Conservation (phyloP, 2,113 vertebrate species). For the Osmerus eperlanus region DNA sequence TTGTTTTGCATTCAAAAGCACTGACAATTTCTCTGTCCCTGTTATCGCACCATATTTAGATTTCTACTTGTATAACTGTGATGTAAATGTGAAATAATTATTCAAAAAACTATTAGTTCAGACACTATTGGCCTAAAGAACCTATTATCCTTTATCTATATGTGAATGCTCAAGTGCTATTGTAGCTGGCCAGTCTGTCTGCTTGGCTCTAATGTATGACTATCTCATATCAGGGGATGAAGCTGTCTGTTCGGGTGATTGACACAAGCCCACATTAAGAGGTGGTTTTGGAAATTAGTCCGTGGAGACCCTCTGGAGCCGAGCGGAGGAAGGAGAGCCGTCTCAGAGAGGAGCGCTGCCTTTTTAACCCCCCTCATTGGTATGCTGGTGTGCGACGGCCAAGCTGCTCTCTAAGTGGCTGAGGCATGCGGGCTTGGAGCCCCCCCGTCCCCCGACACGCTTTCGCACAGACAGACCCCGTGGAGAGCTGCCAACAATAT, state of each 20-base stretch:
- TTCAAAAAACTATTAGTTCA: constrained; percentile 69
- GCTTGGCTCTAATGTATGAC: constrained; percentile 90
- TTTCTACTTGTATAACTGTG: constrained; percentile 25
- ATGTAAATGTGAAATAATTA: constrained; percentile 40
- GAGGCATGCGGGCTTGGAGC: constrained; percentile 88
- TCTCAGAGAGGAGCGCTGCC: constrained; percentile 97
- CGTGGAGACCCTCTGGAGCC: constrained; percentile 97
- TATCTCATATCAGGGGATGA: constrained; percentile 99
- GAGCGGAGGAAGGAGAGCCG: constrained; percentile 93
- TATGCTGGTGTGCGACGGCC: constrained; percentile 95
- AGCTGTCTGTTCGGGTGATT: constrained; percentile 99
- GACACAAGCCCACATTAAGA: constrained; percentile 99
- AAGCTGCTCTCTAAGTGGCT: constrained; percentile 99
- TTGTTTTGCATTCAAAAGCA: constrained; percentile 29
- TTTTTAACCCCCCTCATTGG: constrained; percentile 99
- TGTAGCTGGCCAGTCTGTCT: constrained; percentile 83
- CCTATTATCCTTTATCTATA: constrained; percentile 57
- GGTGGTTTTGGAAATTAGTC: constrained; percentile 99
- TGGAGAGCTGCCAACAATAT: constrained; percentile 97
- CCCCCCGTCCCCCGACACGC: constrained; percentile 96
- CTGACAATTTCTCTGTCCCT: constrained; percentile 62
- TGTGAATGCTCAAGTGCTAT: constrained; percentile 72
- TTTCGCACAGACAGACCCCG: constrained; percentile 95
- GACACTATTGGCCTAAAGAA: constrained; percentile 79
- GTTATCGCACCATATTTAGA: constrained; percentile 75